Conservation (phyloP, 2,888 invertebrate species). For the Agrilus biguttatus region DNA sequence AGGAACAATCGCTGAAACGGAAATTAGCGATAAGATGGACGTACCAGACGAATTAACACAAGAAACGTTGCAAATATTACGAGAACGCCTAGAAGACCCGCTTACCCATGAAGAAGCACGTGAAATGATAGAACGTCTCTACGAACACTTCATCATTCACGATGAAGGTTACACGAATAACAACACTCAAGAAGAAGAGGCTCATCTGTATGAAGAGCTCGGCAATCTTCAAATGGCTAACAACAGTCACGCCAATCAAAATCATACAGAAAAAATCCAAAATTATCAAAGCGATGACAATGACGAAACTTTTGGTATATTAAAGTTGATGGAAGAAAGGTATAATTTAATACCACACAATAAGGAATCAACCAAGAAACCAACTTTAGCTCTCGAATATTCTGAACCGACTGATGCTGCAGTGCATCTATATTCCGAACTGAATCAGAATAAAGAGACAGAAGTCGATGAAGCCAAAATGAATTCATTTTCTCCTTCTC, state of each 20-base stretch:
- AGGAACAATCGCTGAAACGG: conserved; percentile 25
- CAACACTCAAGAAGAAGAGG: conserved; percentile 30
- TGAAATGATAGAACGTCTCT: conserved; percentile 63
- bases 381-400: conserved; percentile 36
- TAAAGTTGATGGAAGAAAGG: conserved; percentile 45
- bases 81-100: conserved; percentile 55
- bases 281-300: conserved; percentile 7
- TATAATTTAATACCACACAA: conserved; percentile 24
- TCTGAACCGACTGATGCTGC: conserved; percentile 40
- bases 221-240: conserved; percentile 36
- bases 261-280: conserved; percentile 12
- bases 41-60: conserved; percentile 61
- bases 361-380: conserved; percentile 12
- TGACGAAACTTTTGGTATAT: conserved; percentile 39
- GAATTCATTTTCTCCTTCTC: conserved; percentile 12
- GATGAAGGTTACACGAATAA: conserved; percentile 48
- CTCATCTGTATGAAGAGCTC: conserved; percentile 32
- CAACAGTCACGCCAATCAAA: conserved; percentile 2
- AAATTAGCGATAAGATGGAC: conserved; percentile 32
- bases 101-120: conserved; percentile 58
- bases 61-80: conserved; percentile 52
- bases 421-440: conserved; percentile 39
- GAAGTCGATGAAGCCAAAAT: conserved; percentile 11
- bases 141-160: conserved; percentile 58
- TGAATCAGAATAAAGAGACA: conserved; percentile 30